Evolutionary conservation across 2,888 invertebrate genomes (phyloP).

Genomic region (Tigriopus californicus): DNA sequence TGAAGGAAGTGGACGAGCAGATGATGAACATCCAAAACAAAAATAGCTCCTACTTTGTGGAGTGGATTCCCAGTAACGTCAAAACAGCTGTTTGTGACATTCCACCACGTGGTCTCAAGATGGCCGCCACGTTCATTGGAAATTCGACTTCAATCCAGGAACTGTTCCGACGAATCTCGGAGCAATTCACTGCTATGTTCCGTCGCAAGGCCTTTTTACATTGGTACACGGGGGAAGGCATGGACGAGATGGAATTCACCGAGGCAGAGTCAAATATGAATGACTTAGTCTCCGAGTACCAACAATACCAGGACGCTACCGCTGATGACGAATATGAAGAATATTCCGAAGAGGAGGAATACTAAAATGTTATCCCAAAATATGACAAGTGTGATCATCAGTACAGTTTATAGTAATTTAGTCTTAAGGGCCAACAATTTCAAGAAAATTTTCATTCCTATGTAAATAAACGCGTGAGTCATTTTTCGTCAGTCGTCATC

Average conservation of each 20-base stretch:
- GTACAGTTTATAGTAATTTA: too few relatives aligned
- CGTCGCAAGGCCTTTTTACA: constrained; percentile 39
- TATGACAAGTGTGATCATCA: not conserved
- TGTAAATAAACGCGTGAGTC: too few relatives aligned
- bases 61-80: constrained; percentile 88
- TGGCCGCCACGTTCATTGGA: constrained; percentile 86
- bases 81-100: constrained; percentile 91
- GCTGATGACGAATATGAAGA: constrained; percentile 37
- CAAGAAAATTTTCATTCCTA: too few relatives aligned
- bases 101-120: constrained; percentile 72
- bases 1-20: constrained; percentile 56
- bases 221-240: constrained; percentile 35
- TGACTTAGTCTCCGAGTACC: constrained; percentile 45
- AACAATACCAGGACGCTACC: constrained; percentile 80
- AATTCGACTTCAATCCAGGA: constrained; percentile 85
- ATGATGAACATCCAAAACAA: constrained; percentile 59
- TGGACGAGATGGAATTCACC: constrained; percentile 38
- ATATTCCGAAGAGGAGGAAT: not conserved
- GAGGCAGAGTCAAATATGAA: constrained; percentile 39
- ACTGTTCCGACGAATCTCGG: constrained; percentile 54
- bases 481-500: too few relatives aligned
- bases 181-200: constrained; percentile 41
- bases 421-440: too few relatives aligned
- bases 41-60: constrained; percentile 60
- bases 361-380: not conserved